Evolutionary conservation across 1,140 invertebrate genomes (phyloP).

Genomic region (Drosophila kanapiae): DNA sequence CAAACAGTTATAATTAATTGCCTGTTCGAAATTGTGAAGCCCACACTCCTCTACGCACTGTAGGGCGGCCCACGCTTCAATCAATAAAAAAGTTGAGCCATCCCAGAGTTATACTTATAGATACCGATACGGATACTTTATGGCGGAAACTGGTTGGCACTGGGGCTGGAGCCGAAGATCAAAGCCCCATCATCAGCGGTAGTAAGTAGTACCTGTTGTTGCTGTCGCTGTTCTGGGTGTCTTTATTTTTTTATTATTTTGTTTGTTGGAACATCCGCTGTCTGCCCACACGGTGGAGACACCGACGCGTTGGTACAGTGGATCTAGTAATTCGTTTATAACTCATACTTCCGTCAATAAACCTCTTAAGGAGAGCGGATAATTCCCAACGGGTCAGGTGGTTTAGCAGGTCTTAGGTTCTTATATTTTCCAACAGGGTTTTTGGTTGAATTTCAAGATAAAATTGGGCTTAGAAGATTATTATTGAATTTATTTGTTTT

Average conservation of each 20-base stretch:
- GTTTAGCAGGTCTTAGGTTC: neutral
- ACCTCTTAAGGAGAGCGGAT: neutral
- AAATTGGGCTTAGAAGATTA: neutral
- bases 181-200: conserved; percentile 72
- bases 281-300: conserved; percentile 47
- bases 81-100: conserved; percentile 63
- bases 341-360: neutral
- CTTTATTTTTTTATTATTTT: neutral
- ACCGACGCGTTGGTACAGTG: conserved; percentile 52
- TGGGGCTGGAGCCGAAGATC: conserved; percentile 52
- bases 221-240: conserved; percentile 14
- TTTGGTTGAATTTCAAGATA: neutral
- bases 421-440: neutral
- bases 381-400: too few relatives aligned
- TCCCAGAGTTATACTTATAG: conserved; percentile 53
- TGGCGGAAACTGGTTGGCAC: conserved; percentile 68
- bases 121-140: conserved; percentile 64
- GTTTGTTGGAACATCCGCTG: conserved; percentile 58
- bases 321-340: conserved; percentile 7
- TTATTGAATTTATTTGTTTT: neutral
- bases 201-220: conserved; percentile 44
- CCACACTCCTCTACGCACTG: conserved; percentile 63
- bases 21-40: conserved; percentile 72
- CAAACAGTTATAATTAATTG: conserved; percentile 81
- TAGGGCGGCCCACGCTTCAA: conserved; percentile 56